A percentile compares a stretch with the other conserved stretches of the same genome.
phyloP scores from a whole-genome alignment of 2,888 invertebrate species.

The Alentia gelatinosa region DNA sequence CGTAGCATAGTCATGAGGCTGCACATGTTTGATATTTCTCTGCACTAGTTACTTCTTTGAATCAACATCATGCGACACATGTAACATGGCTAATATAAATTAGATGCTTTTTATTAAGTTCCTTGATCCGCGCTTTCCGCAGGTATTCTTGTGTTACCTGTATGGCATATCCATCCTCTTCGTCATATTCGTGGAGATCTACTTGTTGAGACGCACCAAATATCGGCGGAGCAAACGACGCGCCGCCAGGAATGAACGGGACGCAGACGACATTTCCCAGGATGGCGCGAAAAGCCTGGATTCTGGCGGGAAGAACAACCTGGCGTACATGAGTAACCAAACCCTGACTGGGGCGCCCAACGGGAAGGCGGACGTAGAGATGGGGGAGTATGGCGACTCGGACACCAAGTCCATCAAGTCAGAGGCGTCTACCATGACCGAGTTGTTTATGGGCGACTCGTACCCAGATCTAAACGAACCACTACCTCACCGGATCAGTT shows the following conservation, averaged over 20 bases:
- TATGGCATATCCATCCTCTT: conserved; percentile 28
- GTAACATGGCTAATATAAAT: too few species aligned
- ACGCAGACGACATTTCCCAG: conserved; percentile 38
- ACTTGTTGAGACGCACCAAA: conserved; percentile 3
- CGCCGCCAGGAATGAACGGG: background rate
- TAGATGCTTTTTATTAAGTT: too few species aligned
- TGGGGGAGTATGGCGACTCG: background rate
- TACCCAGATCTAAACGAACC: conserved; percentile 16
- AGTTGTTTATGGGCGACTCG: conserved; percentile 42
- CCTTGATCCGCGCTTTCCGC: background rate
- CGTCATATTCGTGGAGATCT: conserved; percentile 37
- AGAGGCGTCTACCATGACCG: conserved; percentile 21
- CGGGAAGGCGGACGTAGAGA: background rate
- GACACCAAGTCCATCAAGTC: conserved; percentile 34
- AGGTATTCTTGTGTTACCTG: conserved; percentile 32
- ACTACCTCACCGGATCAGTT: conserved; percentile 41
- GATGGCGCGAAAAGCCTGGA: conserved; percentile 17
- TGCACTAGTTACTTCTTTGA: too few species aligned
- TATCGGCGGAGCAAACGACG: background rate
- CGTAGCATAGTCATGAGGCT: too few species aligned
- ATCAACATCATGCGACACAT: too few species aligned
- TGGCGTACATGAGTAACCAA: conserved; percentile 32
- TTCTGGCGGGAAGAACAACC: conserved; percentile 34
- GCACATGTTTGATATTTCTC: too few species aligned
- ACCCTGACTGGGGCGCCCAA: background rate